Percentiles rank a stretch among this genome's conserved stretches.
phyloP scores from a whole-genome alignment of 2,797 vertebrate genomes.

The Heterohyrax brucei region DNA sequence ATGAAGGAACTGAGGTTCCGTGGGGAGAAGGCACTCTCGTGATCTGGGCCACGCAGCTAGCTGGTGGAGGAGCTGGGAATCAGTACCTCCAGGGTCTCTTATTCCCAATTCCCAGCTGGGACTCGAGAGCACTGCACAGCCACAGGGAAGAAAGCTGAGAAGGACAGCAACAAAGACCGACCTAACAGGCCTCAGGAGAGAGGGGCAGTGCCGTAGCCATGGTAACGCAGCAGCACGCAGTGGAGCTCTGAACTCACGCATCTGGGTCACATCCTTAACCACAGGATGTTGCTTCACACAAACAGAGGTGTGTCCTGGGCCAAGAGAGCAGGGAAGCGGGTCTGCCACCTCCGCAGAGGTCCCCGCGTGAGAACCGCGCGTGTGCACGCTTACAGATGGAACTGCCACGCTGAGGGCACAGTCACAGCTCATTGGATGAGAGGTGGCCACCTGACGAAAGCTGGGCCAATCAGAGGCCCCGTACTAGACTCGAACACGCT shows the following conservation, averaged over 20 bases:
- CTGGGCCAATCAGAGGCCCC: background rate
- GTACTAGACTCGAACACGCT: background rate
- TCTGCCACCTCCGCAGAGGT: background rate
- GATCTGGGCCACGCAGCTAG: background rate
- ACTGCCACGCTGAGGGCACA: background rate
- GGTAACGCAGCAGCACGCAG: background rate
- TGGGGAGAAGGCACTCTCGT: background rate
- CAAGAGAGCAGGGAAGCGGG: background rate
- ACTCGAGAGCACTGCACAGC: background rate
- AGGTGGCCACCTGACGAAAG: background rate
- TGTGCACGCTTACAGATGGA: no score
- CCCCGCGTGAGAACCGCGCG: background rate
- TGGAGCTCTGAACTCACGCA: slow-evolving; percentile 8
- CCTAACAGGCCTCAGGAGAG: background rate
- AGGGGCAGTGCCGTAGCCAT: background rate
- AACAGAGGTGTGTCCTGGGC: background rate
- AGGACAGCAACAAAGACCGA: background rate
- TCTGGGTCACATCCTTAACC: background rate
- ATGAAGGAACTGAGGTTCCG: background rate
- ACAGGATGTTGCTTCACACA: background rate
- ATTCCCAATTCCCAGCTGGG: slow-evolving; percentile 6
- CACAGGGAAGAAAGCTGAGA: background rate
- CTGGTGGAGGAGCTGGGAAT: background rate
- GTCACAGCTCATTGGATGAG: background rate
- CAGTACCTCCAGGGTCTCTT: background rate